Conservation (phyloP, 2,113 vertebrate genomes). For the Prietella phreatophila region DNA sequence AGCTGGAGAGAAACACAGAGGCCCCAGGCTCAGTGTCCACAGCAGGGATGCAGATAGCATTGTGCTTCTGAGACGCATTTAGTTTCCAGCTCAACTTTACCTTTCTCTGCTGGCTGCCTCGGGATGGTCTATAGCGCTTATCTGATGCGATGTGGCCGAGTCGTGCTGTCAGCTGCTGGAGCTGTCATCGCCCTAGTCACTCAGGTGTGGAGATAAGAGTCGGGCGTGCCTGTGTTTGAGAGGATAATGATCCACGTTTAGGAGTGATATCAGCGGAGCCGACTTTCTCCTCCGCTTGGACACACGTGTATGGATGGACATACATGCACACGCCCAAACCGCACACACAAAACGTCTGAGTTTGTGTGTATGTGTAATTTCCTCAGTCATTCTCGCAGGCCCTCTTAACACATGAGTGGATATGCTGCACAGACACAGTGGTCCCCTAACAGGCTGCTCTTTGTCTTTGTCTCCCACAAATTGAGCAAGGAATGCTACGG, state of each 20-base stretch:
- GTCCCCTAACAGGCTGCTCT: conserved; percentile 79
- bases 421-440: conserved; percentile 77
- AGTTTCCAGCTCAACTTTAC: conserved; percentile 62
- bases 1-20: conserved; percentile 47
- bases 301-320: conserved; percentile 29
- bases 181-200: conserved; percentile 33
- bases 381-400: conserved; percentile 35
- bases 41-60: conserved; percentile 45
- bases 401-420: conserved; percentile 52
- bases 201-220: conserved; percentile 45
- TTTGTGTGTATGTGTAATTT: conserved; percentile 31
- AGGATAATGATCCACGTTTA: conserved; percentile 49
- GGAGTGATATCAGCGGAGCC: conserved; percentile 39
- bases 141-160: conserved; percentile 40
- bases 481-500: conserved; percentile 70
- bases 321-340: neutral
- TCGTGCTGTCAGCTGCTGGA: conserved; percentile 49
- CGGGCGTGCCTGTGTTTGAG: conserved; percentile 30
- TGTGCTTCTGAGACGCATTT: conserved; percentile 55
- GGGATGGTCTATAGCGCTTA: conserved; percentile 27
- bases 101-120: conserved; percentile 38
- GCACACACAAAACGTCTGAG: neutral
- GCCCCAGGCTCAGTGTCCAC: conserved; percentile 31
- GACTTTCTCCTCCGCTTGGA: conserved; percentile 28
- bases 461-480: conserved; percentile 76